phyloP scores from a whole-genome alignment of 1,140 invertebrate genomes.

The Acromyrmex charruanus region DNA sequence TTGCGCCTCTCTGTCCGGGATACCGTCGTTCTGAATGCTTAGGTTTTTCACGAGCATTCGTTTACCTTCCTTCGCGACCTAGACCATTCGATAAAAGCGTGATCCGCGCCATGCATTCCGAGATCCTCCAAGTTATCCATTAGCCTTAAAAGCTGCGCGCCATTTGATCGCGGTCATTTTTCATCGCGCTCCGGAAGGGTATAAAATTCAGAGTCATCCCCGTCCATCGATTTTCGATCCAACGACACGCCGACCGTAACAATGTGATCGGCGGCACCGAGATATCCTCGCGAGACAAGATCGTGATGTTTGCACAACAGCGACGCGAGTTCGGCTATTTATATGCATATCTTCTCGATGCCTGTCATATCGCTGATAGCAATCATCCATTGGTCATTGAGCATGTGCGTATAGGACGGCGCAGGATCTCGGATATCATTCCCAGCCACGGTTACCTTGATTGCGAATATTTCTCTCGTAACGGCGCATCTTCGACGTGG shows the following conservation, averaged over 20 bases:
- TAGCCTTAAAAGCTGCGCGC: slow-evolving; percentile 65
- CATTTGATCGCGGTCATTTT: slow-evolving; percentile 64
- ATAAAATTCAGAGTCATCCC: slow-evolving; percentile 46
- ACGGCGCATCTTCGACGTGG: not conserved
- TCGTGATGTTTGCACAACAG: slow-evolving; percentile 51
- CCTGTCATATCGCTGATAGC: slow-evolving; percentile 64
- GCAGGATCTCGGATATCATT: slow-evolving; percentile 44
- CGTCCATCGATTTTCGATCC: slow-evolving; percentile 33
- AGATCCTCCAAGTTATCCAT: slow-evolving; percentile 59
- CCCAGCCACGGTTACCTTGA: slow-evolving; percentile 40
- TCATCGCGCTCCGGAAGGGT: slow-evolving; percentile 38
- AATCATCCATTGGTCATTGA: slow-evolving; percentile 69
- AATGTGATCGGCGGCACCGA: slow-evolving; percentile 57
- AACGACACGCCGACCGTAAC: slow-evolving; percentile 41
- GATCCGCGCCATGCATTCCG: slow-evolving; percentile 46
- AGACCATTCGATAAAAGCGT: slow-evolving; percentile 46
- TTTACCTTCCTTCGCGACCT: slow-evolving; percentile 5
- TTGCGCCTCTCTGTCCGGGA: not conserved
- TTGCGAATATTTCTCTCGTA: slow-evolving; percentile 65
- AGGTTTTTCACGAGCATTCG: slow-evolving; percentile 45
- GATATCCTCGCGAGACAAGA: slow-evolving; percentile 54
- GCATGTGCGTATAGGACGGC: slow-evolving; percentile 43
- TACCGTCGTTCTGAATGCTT: slow-evolving; percentile 16
- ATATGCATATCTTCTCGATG: slow-evolving; percentile 66
- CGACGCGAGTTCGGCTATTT: slow-evolving; percentile 58